A percentile compares a stretch with the other conserved stretches of the same genome.
phyloP scores from a whole-genome alignment of 2,113 vertebrate genomes.

The Trochalopteron elliotii region DNA sequence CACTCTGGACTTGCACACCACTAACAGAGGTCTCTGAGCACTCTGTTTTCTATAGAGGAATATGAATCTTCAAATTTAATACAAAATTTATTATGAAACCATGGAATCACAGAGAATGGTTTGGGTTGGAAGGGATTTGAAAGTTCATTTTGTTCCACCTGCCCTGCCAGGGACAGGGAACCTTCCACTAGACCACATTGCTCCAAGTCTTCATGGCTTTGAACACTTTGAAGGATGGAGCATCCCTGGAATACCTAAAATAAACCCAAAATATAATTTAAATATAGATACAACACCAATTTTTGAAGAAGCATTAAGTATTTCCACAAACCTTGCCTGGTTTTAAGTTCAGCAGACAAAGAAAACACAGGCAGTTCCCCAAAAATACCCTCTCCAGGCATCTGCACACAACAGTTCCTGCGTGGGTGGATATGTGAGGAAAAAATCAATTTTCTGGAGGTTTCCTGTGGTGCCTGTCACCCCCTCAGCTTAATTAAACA shows the following conservation, averaged over 20 bases:
- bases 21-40: neutral
- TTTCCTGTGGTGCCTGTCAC: neutral
- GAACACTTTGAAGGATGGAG: neutral
- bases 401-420: neutral
- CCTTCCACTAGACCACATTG: neutral
- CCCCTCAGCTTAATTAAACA: neutral
- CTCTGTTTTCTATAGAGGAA: neutral
- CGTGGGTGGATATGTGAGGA: neutral
- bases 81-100: neutral
- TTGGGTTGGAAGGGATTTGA: neutral
- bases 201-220: no score
- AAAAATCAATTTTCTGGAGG: neutral
- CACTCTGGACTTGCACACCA: accelerated
- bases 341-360: neutral
- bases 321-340: neutral
- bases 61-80: accelerated
- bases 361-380: neutral
- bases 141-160: neutral
- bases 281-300: neutral
- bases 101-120: neutral
- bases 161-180: neutral
- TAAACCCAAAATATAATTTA: neutral
- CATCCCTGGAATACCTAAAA: neutral
- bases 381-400: neutral
- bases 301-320: neutral